Evolutionary conservation across 23 tunicate species (phyloP).

Genomic region (Trididemnum miniatum): DNA sequence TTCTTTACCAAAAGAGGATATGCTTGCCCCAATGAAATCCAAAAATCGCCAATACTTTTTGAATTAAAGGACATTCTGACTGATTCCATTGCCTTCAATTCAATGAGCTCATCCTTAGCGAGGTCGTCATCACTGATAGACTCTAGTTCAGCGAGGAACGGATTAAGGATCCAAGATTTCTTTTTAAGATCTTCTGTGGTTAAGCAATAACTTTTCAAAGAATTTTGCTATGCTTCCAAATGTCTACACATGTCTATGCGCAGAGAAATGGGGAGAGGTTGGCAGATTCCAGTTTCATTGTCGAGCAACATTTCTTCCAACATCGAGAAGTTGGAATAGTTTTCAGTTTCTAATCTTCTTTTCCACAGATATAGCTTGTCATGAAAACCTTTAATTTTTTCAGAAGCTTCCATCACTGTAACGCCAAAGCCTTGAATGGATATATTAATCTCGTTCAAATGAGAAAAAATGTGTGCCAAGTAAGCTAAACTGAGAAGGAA

Average conservation of each 20-base stretch:
- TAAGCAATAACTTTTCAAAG: conserved; percentile 17
- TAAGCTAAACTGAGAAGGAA: conserved; percentile 31
- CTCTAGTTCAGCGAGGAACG: conserved; percentile 32
- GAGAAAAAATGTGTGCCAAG: conserved; percentile 39
- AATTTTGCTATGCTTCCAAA: conserved; percentile 21
- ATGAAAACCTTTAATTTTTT: conserved; percentile 46
- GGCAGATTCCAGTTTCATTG: not conserved
- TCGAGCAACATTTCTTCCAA: conserved; percentile 28
- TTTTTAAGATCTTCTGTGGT: conserved; percentile 32
- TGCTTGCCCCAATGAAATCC: conserved; percentile 41
- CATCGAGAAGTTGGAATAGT: conserved; percentile 39
- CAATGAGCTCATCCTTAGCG: conserved; percentile 44
- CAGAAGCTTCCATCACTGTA: conserved; percentile 36
- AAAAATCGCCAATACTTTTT: conserved; percentile 30
- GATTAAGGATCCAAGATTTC: no score
- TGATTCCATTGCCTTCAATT: conserved; percentile 36
- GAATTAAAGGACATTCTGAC: conserved; percentile 32
- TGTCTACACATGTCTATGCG: conserved; percentile 21
- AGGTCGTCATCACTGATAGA: conserved; percentile 50
- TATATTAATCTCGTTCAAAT: conserved; percentile 40
- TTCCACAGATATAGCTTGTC: conserved; percentile 45
- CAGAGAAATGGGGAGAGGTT: conserved; percentile 29
- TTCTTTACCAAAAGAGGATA: conserved; percentile 56
- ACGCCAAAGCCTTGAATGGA: conserved; percentile 45
- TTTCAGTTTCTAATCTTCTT: conserved; percentile 40